A percentile compares a stretch with the other conserved stretches of the same genome.
These are phyloP conservation scores for Ceratina japonica DNA, from an alignment of 1,140 invertebrate genomes.

Conservation along the genomic window DNA sequence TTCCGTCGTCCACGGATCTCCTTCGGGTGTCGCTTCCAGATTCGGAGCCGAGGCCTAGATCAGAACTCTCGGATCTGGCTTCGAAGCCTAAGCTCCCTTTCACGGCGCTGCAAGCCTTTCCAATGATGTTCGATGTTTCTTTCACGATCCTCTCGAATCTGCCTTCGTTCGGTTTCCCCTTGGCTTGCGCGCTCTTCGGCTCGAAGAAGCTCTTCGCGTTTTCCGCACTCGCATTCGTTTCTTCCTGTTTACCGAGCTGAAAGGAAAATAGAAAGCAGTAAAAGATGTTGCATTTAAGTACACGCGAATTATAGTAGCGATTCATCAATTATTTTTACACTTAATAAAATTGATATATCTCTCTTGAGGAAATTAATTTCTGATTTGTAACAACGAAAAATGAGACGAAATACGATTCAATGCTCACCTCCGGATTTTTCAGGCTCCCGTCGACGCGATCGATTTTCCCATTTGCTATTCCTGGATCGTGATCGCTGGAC, in stretches of 20 bases:
- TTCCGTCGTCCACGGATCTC: constrained; percentile 74
- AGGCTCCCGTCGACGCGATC: neutral
- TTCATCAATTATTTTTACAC: too few species aligned
- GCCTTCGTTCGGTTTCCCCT: constrained; percentile 79
- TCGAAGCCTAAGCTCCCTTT: constrained; percentile 77
- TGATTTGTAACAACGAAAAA: too few species aligned
- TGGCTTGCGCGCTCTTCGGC: constrained; percentile 74
- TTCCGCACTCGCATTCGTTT: constrained; percentile 60
- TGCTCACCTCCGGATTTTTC: constrained; percentile 20
- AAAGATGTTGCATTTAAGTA: too few species aligned
- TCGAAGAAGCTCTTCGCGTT: constrained; percentile 72
- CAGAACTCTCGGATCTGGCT: constrained; percentile 76
- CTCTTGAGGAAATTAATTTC: too few species aligned
- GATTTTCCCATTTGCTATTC: neutral
- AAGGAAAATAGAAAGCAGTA: constrained; percentile 21
- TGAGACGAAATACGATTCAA: too few species aligned
- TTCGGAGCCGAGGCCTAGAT: constrained; percentile 75
- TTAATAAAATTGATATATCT: too few species aligned
- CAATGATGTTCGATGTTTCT: constrained; percentile 77
- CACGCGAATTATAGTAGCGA: too few species aligned
- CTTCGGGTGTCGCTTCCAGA: constrained; percentile 73
- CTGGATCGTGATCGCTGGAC: neutral
- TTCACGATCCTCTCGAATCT: constrained; percentile 82
- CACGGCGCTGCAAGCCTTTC: constrained; percentile 77
- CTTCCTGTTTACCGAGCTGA: constrained; percentile 23